Evolutionary conservation across 1,140 invertebrate species (phyloP).

Genomic region (Cotesia chilonis): DNA sequence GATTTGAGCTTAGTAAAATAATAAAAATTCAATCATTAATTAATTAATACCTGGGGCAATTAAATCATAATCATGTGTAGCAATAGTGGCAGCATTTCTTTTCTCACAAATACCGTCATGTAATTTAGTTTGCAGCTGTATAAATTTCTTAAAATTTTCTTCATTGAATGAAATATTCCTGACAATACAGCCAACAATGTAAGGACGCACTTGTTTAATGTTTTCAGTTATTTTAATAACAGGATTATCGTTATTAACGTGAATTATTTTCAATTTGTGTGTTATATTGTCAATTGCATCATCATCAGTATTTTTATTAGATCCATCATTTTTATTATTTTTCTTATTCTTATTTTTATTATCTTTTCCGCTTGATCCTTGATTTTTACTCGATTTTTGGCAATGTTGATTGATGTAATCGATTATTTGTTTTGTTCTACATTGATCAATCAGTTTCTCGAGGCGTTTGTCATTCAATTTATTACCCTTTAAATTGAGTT

Average conservation of each 20-base stretch:
- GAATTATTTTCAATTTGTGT: constrained; percentile 57
- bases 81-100: constrained; percentile 79
- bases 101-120: constrained; percentile 83
- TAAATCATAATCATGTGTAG: constrained; percentile 80
- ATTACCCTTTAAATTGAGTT: constrained; percentile 76
- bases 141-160: constrained; percentile 78
- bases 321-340: constrained; percentile 56
- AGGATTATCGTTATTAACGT: constrained; percentile 67
- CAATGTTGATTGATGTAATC: constrained; percentile 76
- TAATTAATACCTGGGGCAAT: constrained; percentile 64
- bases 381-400: constrained; percentile 57
- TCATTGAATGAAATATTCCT: constrained; percentile 73
- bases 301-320: constrained; percentile 46
- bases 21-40: constrained; percentile 33
- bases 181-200: constrained; percentile 79
- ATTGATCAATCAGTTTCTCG: constrained; percentile 76
- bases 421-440: constrained; percentile 73
- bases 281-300: constrained; percentile 49
- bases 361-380: constrained; percentile 51
- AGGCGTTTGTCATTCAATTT: constrained; percentile 76
- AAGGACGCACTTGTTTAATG: constrained; percentile 72
- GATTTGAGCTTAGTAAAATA: constrained; percentile 20
- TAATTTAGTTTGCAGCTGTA: constrained; percentile 81
- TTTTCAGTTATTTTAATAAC: constrained; percentile 68
- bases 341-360: constrained; percentile 63